Conservation (phyloP, 2,797 vertebrate species). For the Apogon talboti region DNA sequence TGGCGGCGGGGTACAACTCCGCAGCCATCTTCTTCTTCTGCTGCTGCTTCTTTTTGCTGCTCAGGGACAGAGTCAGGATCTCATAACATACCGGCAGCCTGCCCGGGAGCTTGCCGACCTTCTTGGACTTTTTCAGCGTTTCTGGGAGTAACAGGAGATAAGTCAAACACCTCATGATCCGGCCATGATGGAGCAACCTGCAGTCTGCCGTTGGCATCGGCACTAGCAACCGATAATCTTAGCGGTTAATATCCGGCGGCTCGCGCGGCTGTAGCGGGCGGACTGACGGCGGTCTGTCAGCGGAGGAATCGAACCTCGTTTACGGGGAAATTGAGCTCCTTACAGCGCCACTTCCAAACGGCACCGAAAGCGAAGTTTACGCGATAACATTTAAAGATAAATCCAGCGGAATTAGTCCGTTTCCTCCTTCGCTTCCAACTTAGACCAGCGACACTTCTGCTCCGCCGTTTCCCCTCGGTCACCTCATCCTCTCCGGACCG, state of each 20-base stretch:
- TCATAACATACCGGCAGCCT: slow-evolving; percentile 87
- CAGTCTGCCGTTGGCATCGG: slow-evolving; percentile 92
- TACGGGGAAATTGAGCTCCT: neutral
- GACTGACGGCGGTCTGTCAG: neutral
- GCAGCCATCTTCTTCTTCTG: slow-evolving; percentile 91
- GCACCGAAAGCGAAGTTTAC: slow-evolving; percentile 49
- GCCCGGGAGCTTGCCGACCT: slow-evolving; percentile 81
- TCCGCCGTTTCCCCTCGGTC: slow-evolving; percentile 18
- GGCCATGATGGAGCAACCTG: slow-evolving; percentile 88
- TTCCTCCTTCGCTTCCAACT: slow-evolving; percentile 40
- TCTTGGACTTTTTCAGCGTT: slow-evolving; percentile 92
- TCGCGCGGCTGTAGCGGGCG: neutral
- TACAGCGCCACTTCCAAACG: slow-evolving; percentile 25
- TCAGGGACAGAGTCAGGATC: slow-evolving; percentile 86
- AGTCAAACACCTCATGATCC: slow-evolving; percentile 95
- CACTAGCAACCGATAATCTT: slow-evolving; percentile 48
- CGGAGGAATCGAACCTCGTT: neutral
- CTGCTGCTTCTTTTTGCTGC: slow-evolving; percentile 60
- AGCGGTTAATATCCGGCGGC: slow-evolving; percentile 26
- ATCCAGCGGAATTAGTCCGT: slow-evolving; percentile 20
- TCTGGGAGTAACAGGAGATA: slow-evolving; percentile 94
- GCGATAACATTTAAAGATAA: slow-evolving; percentile 54
- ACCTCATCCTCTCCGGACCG: slow-evolving; percentile 60
- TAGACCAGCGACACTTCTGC: slow-evolving; percentile 26
- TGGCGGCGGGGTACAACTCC: slow-evolving; percentile 88